Conservation (phyloP, 2,113 vertebrate species). For the Rhombomys opimus region DNA sequence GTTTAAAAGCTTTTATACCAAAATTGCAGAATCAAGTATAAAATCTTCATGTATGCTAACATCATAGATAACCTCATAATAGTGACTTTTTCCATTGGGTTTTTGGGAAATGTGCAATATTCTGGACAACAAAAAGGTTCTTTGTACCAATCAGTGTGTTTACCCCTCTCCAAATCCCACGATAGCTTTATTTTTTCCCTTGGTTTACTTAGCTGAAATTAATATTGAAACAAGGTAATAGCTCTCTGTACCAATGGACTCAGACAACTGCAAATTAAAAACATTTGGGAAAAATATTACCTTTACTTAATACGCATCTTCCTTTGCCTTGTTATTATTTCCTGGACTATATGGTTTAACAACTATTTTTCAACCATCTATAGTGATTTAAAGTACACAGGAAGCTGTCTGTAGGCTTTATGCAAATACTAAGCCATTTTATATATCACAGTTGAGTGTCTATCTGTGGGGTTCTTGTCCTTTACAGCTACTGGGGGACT, state of each 20-base stretch:
- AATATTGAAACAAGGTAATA: constrained; percentile 5
- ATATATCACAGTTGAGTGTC: neutral
- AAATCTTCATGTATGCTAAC: constrained; percentile 15
- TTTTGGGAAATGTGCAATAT: neutral
- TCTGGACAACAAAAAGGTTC: neutral
- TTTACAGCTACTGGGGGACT: neutral
- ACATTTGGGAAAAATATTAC: neutral
- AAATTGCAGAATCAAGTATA: constrained; percentile 17
- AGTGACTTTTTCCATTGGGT: neutral
- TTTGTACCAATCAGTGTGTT: neutral
- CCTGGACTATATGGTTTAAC: neutral
- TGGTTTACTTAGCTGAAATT: constrained; percentile 23
- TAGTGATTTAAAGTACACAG: neutral
- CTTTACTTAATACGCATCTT: neutral
- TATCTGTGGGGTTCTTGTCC: neutral
- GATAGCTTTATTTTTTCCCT: constrained; percentile 14
- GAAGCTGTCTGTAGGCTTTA: neutral
- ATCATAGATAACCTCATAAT: neutral
- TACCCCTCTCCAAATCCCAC: neutral
- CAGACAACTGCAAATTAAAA: neutral
- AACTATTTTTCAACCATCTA: neutral
- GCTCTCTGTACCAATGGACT: neutral
- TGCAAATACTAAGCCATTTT: neutral
- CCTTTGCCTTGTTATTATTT: neutral
- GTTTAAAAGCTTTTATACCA: neutral